Base-by-base conservation (phyloP, 2,113 vertebrate genomes). In the Glaucomys volans region DNA sequence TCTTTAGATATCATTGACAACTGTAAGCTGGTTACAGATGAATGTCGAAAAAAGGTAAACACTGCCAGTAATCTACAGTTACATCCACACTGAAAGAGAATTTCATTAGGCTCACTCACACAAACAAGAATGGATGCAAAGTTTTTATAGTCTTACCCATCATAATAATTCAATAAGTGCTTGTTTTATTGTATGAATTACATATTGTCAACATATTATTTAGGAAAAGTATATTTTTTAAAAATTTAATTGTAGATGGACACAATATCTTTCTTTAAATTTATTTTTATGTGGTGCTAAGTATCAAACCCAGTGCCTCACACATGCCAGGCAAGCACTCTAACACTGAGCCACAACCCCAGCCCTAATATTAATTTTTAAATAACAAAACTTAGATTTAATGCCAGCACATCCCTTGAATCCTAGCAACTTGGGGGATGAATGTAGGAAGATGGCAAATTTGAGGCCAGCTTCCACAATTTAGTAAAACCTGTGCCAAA, bases 1-100 rank as follows among this genome's bases (percentile, higher is more conserved):
- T 94, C 93, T 76, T 79, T 97, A 99, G 99, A 99, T 95, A 98
- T 99, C 82, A 99, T 99, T 90, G 99, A 99, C 97, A 99, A 99
- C 98, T 99, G 99, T 91, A 99, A 99, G 94, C 97, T 99, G 90
- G 99, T 99, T 87, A 99, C 99, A 42, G 99, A 99, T 12, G 99
- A 99, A 42, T 99, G 99, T 98, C 98, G 99, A 30, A 98, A 99
- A 97, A 99, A 99, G 99, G 99, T 99, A 98, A 98, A 52, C 5
- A 57, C 52, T 84, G 91, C 67, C 17, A n/a, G 6, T 62, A 62
- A 71, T 62, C 26, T n/a, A 89, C 30, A 37, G 40, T 52, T 57
- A 35, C 54, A 90, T 42, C 77, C 42, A 10, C 8, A 4, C 59
- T 26, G 59, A 24, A 62, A 64, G 52, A 84, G 71, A 67, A 42